A percentile compares a stretch with the other conserved stretches of the same genome.
Conservation (phyloP, 2,888 invertebrate species). For the Dicyrtoma fusca region DNA sequence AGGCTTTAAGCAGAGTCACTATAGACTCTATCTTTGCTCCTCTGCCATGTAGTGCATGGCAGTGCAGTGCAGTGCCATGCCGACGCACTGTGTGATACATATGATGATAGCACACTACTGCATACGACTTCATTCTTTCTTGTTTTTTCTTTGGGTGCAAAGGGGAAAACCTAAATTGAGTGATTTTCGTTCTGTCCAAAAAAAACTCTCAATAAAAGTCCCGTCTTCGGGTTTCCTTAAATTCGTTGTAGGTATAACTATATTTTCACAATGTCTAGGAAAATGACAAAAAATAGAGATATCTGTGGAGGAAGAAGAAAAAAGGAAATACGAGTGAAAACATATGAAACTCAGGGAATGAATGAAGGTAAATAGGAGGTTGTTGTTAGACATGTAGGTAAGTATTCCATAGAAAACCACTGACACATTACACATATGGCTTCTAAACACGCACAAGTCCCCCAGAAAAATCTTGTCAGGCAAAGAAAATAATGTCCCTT, state of each 20-base stretch:
- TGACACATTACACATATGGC: slow-evolving; percentile 8
- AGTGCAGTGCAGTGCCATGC: too few species aligned
- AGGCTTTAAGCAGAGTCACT: slow-evolving; percentile 23
- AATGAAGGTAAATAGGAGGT: neutral
- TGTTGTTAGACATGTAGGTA: neutral
- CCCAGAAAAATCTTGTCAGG: slow-evolving; percentile 41
- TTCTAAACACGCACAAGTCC: slow-evolving; percentile 20
- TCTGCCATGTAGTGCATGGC: too few species aligned
- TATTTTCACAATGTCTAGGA: slow-evolving; percentile 16
- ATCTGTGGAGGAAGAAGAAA: too few species aligned
- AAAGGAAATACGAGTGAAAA: too few species aligned
- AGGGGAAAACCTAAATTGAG: slow-evolving; percentile 41
- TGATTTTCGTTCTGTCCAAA: slow-evolving; percentile 38
- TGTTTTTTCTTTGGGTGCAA: slow-evolving; percentile 17
- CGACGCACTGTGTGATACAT: too few species aligned
- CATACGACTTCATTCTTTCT: neutral
- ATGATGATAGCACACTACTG: too few species aligned
- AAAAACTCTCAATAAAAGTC: slow-evolving; percentile 34
- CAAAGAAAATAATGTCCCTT: slow-evolving; percentile 48
- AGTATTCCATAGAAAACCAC: neutral
- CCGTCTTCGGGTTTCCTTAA: neutral
- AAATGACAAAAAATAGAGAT: too few species aligned
- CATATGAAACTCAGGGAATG: too few species aligned
- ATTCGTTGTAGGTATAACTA: slow-evolving; percentile 9
- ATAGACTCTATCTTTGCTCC: neutral